Evolutionary conservation across 2,113 vertebrate genomes (phyloP).

Genomic region (Paradisaea rubra): DNA sequence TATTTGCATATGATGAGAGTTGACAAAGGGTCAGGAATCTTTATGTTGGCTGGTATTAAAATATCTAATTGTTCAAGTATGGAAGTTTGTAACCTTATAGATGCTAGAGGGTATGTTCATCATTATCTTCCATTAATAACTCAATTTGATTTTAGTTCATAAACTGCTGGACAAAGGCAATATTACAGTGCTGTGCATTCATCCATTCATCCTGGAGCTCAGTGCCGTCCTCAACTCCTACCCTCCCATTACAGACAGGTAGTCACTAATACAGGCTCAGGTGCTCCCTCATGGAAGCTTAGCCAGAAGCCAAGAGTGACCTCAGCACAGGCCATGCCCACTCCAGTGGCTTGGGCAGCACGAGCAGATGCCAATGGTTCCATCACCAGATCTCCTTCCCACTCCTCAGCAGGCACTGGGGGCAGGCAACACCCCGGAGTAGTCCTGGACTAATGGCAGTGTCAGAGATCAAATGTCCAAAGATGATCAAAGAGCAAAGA

Average conservation of each 20-base stretch:
- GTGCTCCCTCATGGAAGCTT: background rate
- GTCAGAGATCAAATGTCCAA: background rate
- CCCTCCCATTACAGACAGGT: background rate
- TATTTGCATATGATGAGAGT: background rate
- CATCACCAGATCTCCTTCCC: background rate
- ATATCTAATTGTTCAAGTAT: background rate
- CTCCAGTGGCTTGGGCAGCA: background rate
- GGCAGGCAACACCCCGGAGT: rapidly evolving
- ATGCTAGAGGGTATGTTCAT: background rate
- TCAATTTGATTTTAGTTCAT: background rate
- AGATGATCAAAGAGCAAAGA: background rate
- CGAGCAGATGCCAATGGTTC: rapidly evolving
- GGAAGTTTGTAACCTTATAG: background rate
- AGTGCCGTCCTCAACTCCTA: background rate
- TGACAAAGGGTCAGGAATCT: background rate
- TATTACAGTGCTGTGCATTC: background rate
- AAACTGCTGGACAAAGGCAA: background rate
- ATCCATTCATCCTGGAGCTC: background rate
- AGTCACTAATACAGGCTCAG: background rate
- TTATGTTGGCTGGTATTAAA: background rate
- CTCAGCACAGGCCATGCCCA: background rate
- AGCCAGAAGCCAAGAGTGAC: background rate
- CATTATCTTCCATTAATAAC: background rate
- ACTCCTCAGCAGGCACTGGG: background rate
- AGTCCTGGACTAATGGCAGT: background rate